A percentile compares a stretch with the other conserved stretches of the same genome.
Conservation (phyloP, 92 coral and sea anemone species). For the Porites divaricata region DNA sequence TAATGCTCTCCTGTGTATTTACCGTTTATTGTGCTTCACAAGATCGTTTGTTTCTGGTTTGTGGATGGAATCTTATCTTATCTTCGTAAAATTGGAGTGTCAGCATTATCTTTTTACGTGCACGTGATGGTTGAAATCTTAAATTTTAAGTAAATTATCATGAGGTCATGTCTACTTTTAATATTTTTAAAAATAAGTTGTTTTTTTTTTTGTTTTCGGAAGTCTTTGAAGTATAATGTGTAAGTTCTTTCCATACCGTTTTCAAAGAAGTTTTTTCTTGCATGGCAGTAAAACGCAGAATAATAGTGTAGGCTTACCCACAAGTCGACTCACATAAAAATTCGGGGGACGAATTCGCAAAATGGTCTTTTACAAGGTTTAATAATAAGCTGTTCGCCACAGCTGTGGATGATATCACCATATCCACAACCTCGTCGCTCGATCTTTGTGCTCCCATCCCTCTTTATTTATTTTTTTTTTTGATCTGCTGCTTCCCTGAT, state of each 20-base stretch:
- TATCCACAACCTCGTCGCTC: conserved; percentile 3
- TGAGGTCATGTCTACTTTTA: background rate
- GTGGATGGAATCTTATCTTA: background rate
- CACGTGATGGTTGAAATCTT: background rate
- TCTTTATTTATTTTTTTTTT: background rate
- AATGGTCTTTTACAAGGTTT: too few relatives aligned
- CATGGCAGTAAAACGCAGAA: background rate
- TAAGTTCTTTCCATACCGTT: too few relatives aligned
- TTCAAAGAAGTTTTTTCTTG: background rate
- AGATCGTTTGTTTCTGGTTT: background rate
- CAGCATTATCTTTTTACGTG: too few relatives aligned
- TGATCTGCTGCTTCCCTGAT: conserved; percentile 27
- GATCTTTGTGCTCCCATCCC: conserved; percentile 8
- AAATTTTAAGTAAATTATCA: background rate
- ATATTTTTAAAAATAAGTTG: too few relatives aligned
- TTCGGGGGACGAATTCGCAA: too few relatives aligned
- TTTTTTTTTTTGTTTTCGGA: background rate
- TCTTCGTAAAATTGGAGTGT: too few relatives aligned
- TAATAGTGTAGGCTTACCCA: background rate
- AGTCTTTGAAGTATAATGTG: background rate
- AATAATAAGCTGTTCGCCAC: background rate
- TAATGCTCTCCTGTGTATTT: too few relatives aligned
- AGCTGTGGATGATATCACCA: conserved; percentile 8
- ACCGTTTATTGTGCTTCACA: background rate
- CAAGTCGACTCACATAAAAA: too few relatives aligned